Base-by-base conservation (phyloP, 1,140 invertebrate genomes). In the Drosophila chauvacae region DNA sequence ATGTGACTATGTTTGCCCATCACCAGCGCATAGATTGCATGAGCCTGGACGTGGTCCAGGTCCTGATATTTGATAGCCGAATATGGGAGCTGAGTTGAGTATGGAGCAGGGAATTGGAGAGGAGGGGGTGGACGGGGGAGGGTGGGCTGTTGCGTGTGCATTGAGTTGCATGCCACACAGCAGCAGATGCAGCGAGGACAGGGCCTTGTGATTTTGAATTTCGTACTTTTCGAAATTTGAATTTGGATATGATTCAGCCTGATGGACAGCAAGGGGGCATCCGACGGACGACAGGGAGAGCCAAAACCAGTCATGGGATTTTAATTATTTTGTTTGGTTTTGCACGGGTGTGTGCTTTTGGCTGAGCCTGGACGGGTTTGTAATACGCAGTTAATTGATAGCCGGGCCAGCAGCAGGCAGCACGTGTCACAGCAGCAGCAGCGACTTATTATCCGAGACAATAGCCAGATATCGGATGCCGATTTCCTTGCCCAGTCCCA, bases 241-340 rank as follows among this genome's bases (percentile, higher is more conserved):
- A 87, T 84, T 77, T 80, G 79, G 81, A 82, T 82, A 74, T 82
- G 63, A 82, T 83, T 85, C 81, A 72, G 69, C 11, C 65, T 26
- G 66, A 72, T 37, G 53, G 55, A 50, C 53, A 42, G 60, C 42
- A 39, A 14, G 44, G 44, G 26, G 18, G 51, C 11, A 10, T 5
- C 13, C 44, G 11, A 13, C 7, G 42, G 58, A 39, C 51, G 53
- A 26, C 9, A 53, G 56, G 53, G 75, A 68, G 63, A 41, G 53
- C 50, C 23, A n/a, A 41, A 35, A 20, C 16, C 65, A 75, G 77
- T 84, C 80, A 81, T 71, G 58, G 72, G 73, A 68, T 88, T 88
- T 88, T 84, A 90, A 88, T 88, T 88, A 84, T 90, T 88, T 88
- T 88, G 85, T 84, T 88, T 74, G 85, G 68, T 80, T 90, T 66